These are phyloP conservation scores for Opisthocomus hoazin DNA, from an alignment of 2,113 vertebrate species.

Conservation along the genomic window DNA sequence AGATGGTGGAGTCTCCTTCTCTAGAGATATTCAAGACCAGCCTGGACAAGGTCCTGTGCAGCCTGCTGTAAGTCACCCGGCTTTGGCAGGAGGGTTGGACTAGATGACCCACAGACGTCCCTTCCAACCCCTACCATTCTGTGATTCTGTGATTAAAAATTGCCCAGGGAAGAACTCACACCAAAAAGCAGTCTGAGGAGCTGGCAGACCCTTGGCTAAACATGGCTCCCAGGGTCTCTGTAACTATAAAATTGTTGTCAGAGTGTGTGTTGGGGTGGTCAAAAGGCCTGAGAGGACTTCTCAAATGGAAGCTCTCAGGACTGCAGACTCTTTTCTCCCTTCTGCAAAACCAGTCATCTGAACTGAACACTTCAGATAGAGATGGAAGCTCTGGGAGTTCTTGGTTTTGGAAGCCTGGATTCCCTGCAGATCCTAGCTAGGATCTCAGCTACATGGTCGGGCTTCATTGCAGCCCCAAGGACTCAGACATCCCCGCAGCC, in stretches of 20 bases:
- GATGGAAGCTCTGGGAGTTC: not conserved
- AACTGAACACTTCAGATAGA: not conserved
- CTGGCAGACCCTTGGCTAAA: not conserved
- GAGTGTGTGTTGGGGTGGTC: not conserved
- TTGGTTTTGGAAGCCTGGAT: not conserved
- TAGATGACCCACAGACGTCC: no score
- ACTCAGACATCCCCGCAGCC: not conserved
- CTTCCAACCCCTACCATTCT: no score
- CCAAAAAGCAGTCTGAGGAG: not conserved
- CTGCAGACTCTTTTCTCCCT: not conserved
- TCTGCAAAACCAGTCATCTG: not conserved
- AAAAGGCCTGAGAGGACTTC: not conserved
- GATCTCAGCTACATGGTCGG: not conserved
- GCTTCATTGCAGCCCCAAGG: not conserved
- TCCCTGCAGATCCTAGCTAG: not conserved
- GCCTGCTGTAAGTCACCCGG: no score
- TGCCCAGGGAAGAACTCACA: not conserved
- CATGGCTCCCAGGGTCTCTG: rapidly evolving
- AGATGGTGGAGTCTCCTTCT: no score
- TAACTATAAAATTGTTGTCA: not conserved
- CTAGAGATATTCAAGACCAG: no score
- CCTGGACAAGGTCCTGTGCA: no score
- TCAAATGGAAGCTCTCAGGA: not conserved
- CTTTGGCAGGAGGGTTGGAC: no score
- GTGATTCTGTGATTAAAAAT: no score